Evolutionary conservation across 1,140 invertebrate genomes (phyloP).

Genomic region (Aphidius ervi): DNA sequence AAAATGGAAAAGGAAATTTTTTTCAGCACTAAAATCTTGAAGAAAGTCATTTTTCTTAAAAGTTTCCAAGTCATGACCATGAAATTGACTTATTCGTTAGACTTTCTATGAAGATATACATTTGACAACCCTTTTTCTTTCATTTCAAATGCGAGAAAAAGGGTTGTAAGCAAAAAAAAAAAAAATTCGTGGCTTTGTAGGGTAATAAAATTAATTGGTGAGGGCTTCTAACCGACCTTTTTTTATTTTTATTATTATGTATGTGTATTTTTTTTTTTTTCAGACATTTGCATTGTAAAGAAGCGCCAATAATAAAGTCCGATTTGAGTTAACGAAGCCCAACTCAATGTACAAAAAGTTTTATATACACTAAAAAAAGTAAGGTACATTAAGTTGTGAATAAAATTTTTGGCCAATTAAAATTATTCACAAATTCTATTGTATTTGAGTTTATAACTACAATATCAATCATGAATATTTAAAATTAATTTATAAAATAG

Average conservation of each 20-base stretch:
- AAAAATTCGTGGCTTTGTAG: slow-evolving; percentile 11
- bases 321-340: slow-evolving; percentile 26
- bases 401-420: slow-evolving; percentile 22
- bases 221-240: slow-evolving; percentile 29
- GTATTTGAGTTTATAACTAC: neutral
- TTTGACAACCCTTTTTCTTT: slow-evolving; percentile 23
- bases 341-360: neutral
- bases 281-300: slow-evolving; percentile 42
- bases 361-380: too few relatives aligned
- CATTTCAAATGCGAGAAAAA: neutral
- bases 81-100: slow-evolving; percentile 21
- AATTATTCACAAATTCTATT: slow-evolving; percentile 13
- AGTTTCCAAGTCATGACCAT: slow-evolving; percentile 9
- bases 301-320: slow-evolving; percentile 27
- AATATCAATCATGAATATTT: slow-evolving; percentile 1
- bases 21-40: too few relatives aligned
- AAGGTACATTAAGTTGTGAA: slow-evolving; percentile 13
- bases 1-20: too few relatives aligned
- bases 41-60: neutral
- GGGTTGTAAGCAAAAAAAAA: slow-evolving; percentile 3
- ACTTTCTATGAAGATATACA: slow-evolving; percentile 19
- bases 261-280: slow-evolving; percentile 8
- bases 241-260: neutral
- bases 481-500: slow-evolving; percentile 3
- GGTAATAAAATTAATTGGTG: slow-evolving; percentile 46